Percentiles rank a stretch among this genome's conserved stretches.
These are phyloP conservation scores for Dione vanillae DNA, from an alignment of 2,888 invertebrate genomes.

Conservation along the genomic window DNA sequence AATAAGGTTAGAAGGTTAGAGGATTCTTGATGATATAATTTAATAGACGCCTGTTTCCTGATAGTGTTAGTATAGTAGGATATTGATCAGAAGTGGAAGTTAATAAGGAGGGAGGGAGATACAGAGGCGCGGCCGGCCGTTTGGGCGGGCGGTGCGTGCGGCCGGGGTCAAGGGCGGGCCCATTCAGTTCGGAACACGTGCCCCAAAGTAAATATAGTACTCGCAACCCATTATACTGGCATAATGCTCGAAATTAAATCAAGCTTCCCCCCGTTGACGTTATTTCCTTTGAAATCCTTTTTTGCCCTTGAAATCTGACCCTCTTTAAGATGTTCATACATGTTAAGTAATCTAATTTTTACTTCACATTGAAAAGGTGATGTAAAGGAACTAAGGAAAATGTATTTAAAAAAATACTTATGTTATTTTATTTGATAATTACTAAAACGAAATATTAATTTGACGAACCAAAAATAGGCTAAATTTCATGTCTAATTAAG, in stretches of 20 bases:
- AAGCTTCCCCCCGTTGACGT: conserved; percentile 7
- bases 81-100: conserved; percentile 68
- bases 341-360: conserved; percentile 18
- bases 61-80: conserved; percentile 51
- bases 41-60: conserved; percentile 12
- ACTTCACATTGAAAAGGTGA: not conserved
- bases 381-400: not conserved
- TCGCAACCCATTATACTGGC: conserved; percentile 66
- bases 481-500: conserved; percentile 12
- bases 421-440: not conserved
- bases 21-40: not conserved
- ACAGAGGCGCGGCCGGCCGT: conserved; percentile 75
- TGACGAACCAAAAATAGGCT: conserved; percentile 14
- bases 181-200: conserved; percentile 82
- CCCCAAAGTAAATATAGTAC: conserved; percentile 82
- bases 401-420: too few relatives aligned
- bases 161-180: conserved; percentile 81
- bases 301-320: conserved; percentile 29
- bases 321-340: conserved; percentile 12
- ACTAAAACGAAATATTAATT: not conserved
- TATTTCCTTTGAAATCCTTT: conserved; percentile 18
- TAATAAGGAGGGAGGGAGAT: conserved; percentile 54
- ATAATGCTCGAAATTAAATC: conserved; percentile 52
- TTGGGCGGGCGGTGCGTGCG: conserved; percentile 72
- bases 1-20: not conserved